A percentile compares a stretch with the other conserved stretches of the same genome.
These are phyloP conservation scores for Holothuria scabra DNA, from an alignment of 53 echinoderm and acorn worm genomes.

Conservation along the genomic window DNA sequence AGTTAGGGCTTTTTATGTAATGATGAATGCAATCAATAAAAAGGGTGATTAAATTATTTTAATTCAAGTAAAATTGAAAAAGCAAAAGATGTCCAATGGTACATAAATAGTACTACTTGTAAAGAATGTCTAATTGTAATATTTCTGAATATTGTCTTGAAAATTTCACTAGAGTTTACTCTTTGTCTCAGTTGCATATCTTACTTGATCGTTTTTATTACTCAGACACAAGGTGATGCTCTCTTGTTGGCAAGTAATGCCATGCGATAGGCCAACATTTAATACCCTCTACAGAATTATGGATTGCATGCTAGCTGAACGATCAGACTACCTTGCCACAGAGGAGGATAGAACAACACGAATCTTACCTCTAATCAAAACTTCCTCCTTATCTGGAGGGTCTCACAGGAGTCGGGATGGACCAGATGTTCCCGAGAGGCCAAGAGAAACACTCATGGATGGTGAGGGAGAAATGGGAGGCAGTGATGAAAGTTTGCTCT, in stretches of 20 bases:
- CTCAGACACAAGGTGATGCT: slow-evolving; percentile 69
- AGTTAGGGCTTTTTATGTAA: too few species aligned
- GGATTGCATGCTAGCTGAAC: slow-evolving; percentile 61
- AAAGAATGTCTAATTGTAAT: too few species aligned
- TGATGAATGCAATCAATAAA: too few species aligned
- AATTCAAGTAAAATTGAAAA: too few species aligned
- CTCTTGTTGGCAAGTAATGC: slow-evolving; percentile 67
- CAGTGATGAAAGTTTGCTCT: background rate
- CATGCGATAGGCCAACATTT: slow-evolving; percentile 73
- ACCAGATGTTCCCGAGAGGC: slow-evolving; percentile 32
- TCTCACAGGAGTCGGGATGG: background rate
- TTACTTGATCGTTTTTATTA: background rate
- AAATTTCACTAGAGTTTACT: too few species aligned
- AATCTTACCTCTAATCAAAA: slow-evolving; percentile 31
- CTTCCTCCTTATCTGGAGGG: background rate
- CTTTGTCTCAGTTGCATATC: background rate
- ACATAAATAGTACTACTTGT: too few species aligned
- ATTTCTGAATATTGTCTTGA: too few species aligned
- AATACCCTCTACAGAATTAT: slow-evolving; percentile 61
- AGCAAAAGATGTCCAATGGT: too few species aligned
- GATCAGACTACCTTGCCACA: slow-evolving; percentile 65
- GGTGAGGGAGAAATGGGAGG: background rate
- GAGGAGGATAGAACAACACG: slow-evolving; percentile 28
- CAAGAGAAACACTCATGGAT: slow-evolving; percentile 13
- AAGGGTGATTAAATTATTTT: too few species aligned